Base-by-base conservation (phyloP, 1,140 invertebrate genomes). In the Bombus haemorrhoidalis region DNA sequence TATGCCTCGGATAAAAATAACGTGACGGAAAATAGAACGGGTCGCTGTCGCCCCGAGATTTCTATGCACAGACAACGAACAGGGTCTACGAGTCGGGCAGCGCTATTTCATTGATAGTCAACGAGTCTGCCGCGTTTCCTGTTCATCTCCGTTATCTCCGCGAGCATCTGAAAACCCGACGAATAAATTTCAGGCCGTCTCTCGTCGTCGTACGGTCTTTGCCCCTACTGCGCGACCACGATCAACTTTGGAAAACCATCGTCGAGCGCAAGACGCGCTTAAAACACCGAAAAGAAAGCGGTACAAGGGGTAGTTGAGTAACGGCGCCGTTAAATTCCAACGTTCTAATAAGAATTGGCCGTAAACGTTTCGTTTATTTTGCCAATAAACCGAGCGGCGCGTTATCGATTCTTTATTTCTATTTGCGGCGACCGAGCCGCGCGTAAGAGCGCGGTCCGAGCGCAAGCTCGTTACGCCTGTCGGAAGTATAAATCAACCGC, bases 81-180 rank as follows among this genome's bases (percentile, higher is more conserved):
- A 41, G 34, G 47, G 47, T 82, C n/a, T 25, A 37, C 71, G 41
- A 13, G 76, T 62, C 41, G 25, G 37, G 37, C 18, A 22, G 22
- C 25, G n/a, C 53, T 47, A 13, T 93, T 93, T 93, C 94, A 94
- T 95, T 94, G 92, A 94, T 92, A 94, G 93, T 94, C 93, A 92
- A 89, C 87, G 89, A 92, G 90, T 90, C 90, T 91, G 90, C 91
- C 86, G 90, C 90, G 93, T 92, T 94, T 94, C 94, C 93, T 93
- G 92, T 91, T 93, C 91, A 92, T 91, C 91, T 91, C 87, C 85
- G 85, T 89, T 95, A 94, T 94, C 94, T 94, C 79, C 41, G 87
- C 89, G 91, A 91, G 91, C 93, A 94, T 95, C 94, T 93, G 81
- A 86, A 85, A 85, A 81, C 88, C 92, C 90, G 92, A 91, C 92